Base-by-base conservation (phyloP, 2,888 invertebrate genomes). In the Ctenicera cuprea region DNA sequence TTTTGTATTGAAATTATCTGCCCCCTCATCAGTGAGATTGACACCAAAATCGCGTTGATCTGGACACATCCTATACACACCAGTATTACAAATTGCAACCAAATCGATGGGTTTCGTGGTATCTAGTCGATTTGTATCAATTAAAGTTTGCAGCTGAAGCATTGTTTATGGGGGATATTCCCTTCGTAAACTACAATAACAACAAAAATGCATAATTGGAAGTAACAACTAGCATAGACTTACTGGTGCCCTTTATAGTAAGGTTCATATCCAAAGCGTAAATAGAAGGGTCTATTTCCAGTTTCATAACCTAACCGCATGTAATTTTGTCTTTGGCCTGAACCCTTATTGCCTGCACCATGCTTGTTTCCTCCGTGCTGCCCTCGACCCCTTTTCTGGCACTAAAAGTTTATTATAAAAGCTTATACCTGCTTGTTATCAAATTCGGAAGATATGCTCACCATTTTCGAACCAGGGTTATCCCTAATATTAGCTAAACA, bases 211-310 rank as follows among this genome's bases (percentile, higher is more conserved):
- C 5, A 5, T 26, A 26, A 26, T 26, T 26, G 2, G 5, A 26
- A 26, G 26, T 26, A 3, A 26, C 5, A 26, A 26, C 5, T 26
- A 26, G 26, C 2, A 3, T 26, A 26, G 5, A 26, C 94, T 91
- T 90, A 96, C 96, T 97, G 96, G 81, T 97, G 96, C 5, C 95
- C 94, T 87, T 92, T 92, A 84, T 98, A 97, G 83, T 98, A 98
- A 0, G 93, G 93, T 86, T 98, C 97, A 76, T 89, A 90, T 0
- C 95, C 93, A 82, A 97, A 93, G 80, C 94, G 89, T 41, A 95
- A 83, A 85, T 97, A 97, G 86, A 97, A 97, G 0, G 98, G 97
- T 79, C 90, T 94, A 81, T 94, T 95, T 76, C 96, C 95, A 45
- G 96, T 96, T 89, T 97, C 97, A 88, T 96, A 97, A 67, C 98